A percentile compares a stretch with the other conserved stretches of the same genome.
These are phyloP conservation scores for Holacanthella duospinosa DNA, from an alignment of 2,888 invertebrate genomes.

Conservation along the genomic window DNA sequence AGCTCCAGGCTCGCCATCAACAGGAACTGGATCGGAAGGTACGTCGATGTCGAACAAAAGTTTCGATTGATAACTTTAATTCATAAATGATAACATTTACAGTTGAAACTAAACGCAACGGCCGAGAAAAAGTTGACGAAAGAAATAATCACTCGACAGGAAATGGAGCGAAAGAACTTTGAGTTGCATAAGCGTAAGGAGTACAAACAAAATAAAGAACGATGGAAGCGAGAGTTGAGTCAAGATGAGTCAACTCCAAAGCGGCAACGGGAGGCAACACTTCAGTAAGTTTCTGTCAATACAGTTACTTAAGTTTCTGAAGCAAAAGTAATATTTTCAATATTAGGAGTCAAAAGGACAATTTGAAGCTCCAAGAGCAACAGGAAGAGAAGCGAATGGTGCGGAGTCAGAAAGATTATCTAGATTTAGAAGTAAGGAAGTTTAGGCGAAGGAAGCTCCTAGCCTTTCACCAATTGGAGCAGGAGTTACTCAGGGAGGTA, in stretches of 20 bases:
- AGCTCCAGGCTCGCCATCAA: conserved; percentile 59
- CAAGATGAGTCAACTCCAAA: conserved; percentile 87
- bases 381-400: conserved; percentile 80
- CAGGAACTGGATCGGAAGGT: conserved; percentile 45
- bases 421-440: conserved; percentile 84
- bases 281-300: conserved; percentile 53
- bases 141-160: conserved; percentile 78
- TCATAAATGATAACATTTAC: conserved; percentile 41
- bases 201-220: conserved; percentile 85
- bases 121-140: conserved; percentile 88
- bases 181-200: conserved; percentile 89
- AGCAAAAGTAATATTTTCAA: not conserved
- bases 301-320: conserved; percentile 6
- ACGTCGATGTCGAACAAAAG: conserved; percentile 2
- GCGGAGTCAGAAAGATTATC: conserved; percentile 77
- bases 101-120: conserved; percentile 73
- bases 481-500: conserved; percentile 80
- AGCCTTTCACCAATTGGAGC: conserved; percentile 74
- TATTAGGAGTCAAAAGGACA: conserved; percentile 74
- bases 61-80: too few relatives aligned
- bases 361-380: conserved; percentile 78
- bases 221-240: conserved; percentile 87
- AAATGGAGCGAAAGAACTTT: conserved; percentile 82
- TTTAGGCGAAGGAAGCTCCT: conserved; percentile 82
- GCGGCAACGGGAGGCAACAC: conserved; percentile 75